Evolutionary conservation across 2,888 invertebrate species (phyloP), one percentile per base, ranked within the genome.

Genomic region (Rhingia rostrata): DNA sequence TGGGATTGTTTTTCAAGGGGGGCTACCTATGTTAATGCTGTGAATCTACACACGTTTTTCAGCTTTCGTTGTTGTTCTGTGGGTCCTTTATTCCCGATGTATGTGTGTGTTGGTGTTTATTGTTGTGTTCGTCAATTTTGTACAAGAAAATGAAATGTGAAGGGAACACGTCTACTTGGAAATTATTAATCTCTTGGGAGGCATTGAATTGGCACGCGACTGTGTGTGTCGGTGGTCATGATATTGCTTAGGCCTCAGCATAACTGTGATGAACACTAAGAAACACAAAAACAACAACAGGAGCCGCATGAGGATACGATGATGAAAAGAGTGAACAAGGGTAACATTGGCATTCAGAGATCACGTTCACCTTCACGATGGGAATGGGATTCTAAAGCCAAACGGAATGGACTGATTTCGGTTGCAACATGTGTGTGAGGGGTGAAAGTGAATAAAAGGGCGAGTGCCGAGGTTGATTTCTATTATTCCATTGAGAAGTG

Each of bases 181-280:
- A 84, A 84, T 80, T 84, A 84, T 84, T 80, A 84, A 84, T 84
- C 84, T 69, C 84, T 80, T 54, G 70, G 80, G 80, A 80, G 70
- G 56, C 80, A 84, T 80, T 74, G 78, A 41, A 12, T n/a, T 70
- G 61, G 12, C 37, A 22, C 30, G 39, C 10, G 4, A 6, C 6
- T 33, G n/a, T 14, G 33, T 35, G 33, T 10, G 32, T 47, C 45
- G 49, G 56, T 74, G 80, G 84, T 80, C 74, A 58, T 79, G 79
- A 73, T 78, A 78, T 49, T 10, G 49, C 30, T 49, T 30, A 49
- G 49, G 56, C 47, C 39, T 39, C 5, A 43, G 66, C 41, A 22
- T 22, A 14, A 58, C 54, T 58, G 49, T 58, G 74, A 74, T 69
- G 64, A 82, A 67, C 56, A 51, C 32, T 60, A 51, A 32, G 32